Evolutionary conservation across 2,888 invertebrate genomes (phyloP).

Genomic region (Autographa pulchrina): DNA sequence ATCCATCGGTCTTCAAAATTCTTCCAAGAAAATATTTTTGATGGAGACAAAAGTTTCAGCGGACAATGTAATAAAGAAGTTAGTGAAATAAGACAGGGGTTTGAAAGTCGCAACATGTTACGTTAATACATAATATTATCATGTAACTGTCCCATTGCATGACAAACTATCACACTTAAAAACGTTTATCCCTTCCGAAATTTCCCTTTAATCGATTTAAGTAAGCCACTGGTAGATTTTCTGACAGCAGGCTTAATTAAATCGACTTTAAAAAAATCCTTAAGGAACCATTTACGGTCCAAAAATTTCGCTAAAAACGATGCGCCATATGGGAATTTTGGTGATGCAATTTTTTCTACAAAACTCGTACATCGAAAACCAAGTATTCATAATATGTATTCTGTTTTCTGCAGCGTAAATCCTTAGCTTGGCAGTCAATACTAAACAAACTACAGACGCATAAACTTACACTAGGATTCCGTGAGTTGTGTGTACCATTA

Average conservation of each 20-base stretch:
- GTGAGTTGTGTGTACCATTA: not conserved
- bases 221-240: too few relatives aligned
- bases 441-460: not conserved
- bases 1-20: conserved; percentile 66
- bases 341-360: too few relatives aligned
- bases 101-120: not conserved
- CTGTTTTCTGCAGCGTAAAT: not conserved
- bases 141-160: too few relatives aligned
- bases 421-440: not conserved
- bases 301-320: too few relatives aligned
- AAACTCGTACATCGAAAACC: too few relatives aligned
- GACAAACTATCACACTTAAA: too few relatives aligned
- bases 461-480: conserved; percentile 10
- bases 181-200: too few relatives aligned
- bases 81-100: not conserved
- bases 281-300: too few relatives aligned
- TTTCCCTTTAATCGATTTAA: too few relatives aligned
- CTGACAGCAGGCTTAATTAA: too few relatives aligned
- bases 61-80: conserved; percentile 32
- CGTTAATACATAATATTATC: not conserved
- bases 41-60: conserved; percentile 29
- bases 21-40: conserved; percentile 20
- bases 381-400: not conserved
- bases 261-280: too few relatives aligned
- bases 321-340: too few relatives aligned